A percentile compares a stretch with the other conserved stretches of the same genome.
These are phyloP conservation scores for Didymodactylos carnosus DNA, from an alignment of 2,888 invertebrate genomes.

Conservation along the genomic window DNA sequence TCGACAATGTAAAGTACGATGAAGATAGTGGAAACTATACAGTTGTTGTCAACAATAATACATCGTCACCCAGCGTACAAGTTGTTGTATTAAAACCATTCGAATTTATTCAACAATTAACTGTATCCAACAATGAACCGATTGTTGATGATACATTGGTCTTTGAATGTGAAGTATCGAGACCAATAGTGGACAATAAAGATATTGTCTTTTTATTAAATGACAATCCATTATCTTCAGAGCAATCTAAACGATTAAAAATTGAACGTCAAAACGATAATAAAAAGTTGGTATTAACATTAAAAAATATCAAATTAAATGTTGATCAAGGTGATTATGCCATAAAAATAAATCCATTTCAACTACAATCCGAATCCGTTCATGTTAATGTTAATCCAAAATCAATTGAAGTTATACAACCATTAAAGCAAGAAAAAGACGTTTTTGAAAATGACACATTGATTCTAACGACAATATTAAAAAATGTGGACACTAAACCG, in stretches of 20 bases:
- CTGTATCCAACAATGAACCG: background rate
- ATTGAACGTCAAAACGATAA: background rate
- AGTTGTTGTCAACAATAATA: background rate
- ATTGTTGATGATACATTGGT: background rate
- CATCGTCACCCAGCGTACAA: background rate
- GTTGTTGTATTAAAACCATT: background rate
- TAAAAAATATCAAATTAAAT: background rate
- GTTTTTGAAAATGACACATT: background rate
- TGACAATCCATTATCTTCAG: background rate
- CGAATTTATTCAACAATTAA: background rate
- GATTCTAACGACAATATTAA: background rate
- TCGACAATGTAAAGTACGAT: background rate
- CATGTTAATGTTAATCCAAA: background rate
- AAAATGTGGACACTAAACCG: background rate
- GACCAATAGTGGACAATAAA: background rate
- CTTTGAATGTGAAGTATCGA: background rate
- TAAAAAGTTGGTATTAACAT: background rate
- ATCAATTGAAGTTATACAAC: background rate
- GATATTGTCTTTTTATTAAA: background rate
- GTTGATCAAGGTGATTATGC: background rate
- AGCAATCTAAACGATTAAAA: background rate
- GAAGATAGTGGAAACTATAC: background rate
- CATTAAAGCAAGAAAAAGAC: background rate
- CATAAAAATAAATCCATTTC: background rate
- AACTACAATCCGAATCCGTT: background rate